Evolutionary conservation across 2,797 vertebrate species (phyloP).

Genomic region (Forpus xanthops): DNA sequence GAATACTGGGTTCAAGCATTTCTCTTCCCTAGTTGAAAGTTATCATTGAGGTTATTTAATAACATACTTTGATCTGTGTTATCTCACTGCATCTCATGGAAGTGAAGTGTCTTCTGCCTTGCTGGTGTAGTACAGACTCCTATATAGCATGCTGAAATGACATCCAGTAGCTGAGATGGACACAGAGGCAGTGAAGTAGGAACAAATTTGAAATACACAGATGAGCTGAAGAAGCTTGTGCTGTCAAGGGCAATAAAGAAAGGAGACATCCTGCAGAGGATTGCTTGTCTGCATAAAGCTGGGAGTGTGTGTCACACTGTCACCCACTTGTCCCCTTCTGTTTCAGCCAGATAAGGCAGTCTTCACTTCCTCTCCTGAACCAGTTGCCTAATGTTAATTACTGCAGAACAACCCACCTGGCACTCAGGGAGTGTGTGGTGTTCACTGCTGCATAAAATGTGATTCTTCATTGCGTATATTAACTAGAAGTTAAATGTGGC

Average conservation of each 20-base stretch:
- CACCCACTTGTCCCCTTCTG: background rate
- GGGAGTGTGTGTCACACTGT: accelerated
- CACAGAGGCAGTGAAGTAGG: background rate
- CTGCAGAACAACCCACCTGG: background rate
- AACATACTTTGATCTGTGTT: background rate
- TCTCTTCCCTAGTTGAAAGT: background rate
- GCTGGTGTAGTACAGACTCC: background rate
- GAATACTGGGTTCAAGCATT: background rate
- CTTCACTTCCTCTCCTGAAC: background rate
- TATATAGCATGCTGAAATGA: accelerated
- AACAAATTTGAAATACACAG: background rate
- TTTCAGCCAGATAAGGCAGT: slow-evolving; percentile 22
- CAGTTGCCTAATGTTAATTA: background rate
- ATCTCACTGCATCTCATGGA: background rate
- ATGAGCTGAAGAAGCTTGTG: background rate
- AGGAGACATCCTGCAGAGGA: background rate
- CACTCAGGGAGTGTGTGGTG: accelerated
- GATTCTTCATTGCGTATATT: background rate
- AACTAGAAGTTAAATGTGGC: background rate
- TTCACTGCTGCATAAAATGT: background rate
- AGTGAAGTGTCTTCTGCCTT: background rate
- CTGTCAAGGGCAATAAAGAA: background rate
- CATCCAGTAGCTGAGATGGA: background rate
- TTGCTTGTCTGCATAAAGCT: background rate
- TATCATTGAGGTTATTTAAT: background rate